Percentiles rank a stretch among this genome's conserved stretches.
Evolutionary conservation across 2,797 vertebrate genomes (phyloP).

Genomic region (Amniataba percoides): DNA sequence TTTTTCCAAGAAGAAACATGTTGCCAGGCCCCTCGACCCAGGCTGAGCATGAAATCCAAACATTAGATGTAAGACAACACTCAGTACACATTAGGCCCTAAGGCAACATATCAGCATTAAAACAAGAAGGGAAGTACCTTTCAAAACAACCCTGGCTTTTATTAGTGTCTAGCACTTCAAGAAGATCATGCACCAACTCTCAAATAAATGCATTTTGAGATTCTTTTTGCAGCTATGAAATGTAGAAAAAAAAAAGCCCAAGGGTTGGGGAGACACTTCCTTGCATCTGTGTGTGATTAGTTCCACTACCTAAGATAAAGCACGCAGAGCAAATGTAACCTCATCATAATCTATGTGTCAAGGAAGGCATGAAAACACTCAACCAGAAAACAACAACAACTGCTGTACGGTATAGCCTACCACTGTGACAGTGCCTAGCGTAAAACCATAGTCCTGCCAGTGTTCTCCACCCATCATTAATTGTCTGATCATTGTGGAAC

Average conservation of each 20-base stretch:
- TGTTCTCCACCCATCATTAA: conserved; percentile 79
- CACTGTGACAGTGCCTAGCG: conserved; percentile 48
- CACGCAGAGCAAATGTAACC: conserved; percentile 70
- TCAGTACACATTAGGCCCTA: conserved; percentile 61
- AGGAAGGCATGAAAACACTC: conserved; percentile 56
- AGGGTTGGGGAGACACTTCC: conserved; percentile 54
- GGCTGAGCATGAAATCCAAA: conserved; percentile 71
- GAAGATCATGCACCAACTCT: conserved; percentile 55
- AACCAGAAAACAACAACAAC: conserved; percentile 66
- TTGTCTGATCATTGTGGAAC: conserved; percentile 77
- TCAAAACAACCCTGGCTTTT: conserved; percentile 63
- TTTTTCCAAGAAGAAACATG: conserved; percentile 47
- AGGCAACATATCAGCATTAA: conserved; percentile 66
- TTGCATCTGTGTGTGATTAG: conserved; percentile 80
- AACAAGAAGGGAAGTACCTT: conserved; percentile 66
- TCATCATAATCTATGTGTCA: conserved; percentile 74
- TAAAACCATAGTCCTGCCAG: conserved; percentile 61
- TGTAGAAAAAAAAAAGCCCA: conserved; percentile 44
- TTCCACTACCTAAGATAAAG: conserved; percentile 81
- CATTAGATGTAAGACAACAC: conserved; percentile 71
- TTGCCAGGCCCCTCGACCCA: conserved; percentile 44
- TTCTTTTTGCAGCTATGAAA: conserved; percentile 61
- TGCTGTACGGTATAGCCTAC: conserved; percentile 50
- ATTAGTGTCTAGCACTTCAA: conserved; percentile 66
- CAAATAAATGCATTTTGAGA: conserved; percentile 66